A percentile compares a stretch with the other conserved stretches of the same genome.
These are phyloP conservation scores for Electrona antarctica DNA, from an alignment of 2,113 vertebrate species.

Conservation along the genomic window DNA sequence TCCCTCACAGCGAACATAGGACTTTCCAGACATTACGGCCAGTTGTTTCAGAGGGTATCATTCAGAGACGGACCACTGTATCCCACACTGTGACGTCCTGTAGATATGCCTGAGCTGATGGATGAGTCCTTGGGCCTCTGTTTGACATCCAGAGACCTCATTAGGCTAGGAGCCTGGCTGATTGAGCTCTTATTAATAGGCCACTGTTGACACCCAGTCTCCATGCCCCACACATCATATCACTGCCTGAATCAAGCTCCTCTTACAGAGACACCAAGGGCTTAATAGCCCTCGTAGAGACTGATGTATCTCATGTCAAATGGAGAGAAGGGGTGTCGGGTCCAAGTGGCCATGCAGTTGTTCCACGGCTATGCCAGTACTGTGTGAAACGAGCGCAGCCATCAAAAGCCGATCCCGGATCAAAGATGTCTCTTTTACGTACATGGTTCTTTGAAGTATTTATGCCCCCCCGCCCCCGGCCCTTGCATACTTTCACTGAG, in stretches of 20 bases:
- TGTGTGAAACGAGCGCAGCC: not conserved
- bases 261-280: not conserved
- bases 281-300: not conserved
- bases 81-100: not conserved
- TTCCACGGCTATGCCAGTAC: not conserved
- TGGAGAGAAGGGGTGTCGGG: not conserved
- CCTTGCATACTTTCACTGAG: constrained; percentile 33
- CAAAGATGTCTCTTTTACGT: not conserved
- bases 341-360: not conserved
- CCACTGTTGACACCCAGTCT: constrained; percentile 30
- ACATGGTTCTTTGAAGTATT: constrained; percentile 6
- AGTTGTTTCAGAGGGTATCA: constrained; percentile 11
- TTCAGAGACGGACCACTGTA: not conserved
- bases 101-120: constrained; percentile 25
- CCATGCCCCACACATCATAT: constrained; percentile 5
- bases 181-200: constrained; percentile 40
- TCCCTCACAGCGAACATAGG: constrained; percentile 12
- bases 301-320: not conserved
- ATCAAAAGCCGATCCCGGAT: constrained; percentile 5
- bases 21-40: constrained; percentile 17
- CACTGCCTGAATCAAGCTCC: constrained; percentile 1
- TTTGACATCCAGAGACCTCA: constrained; percentile 22
- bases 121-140: constrained; percentile 14
- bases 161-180: constrained; percentile 16
- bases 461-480: not conserved